phyloP scores from a whole-genome alignment of 2,888 invertebrate genomes.

The Lithophane semibrunnea region DNA sequence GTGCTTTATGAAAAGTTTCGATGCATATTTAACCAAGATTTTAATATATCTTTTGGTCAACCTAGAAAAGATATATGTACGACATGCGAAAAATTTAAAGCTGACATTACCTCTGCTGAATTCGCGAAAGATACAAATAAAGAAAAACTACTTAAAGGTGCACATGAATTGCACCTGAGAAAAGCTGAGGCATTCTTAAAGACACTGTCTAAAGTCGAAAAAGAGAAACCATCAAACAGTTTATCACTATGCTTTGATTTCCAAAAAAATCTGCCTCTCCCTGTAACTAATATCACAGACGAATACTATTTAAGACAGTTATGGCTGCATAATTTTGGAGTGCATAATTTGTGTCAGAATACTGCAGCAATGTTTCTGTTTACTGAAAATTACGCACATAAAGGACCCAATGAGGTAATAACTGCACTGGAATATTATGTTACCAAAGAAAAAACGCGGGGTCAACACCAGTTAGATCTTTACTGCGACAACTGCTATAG shows the following conservation, averaged over 20 bases:
- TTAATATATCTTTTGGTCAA: slow-evolving; percentile 1
- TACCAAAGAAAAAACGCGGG: not conserved
- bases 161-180: not conserved
- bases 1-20: slow-evolving; percentile 1
- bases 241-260: not conserved
- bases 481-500: too few species aligned
- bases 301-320: not conserved
- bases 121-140: not conserved
- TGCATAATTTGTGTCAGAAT: too few species aligned
- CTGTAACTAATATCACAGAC: not conserved
- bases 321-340: too few species aligned
- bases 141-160: not conserved
- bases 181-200: not conserved
- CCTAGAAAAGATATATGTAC: not conserved
- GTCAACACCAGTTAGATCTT: not conserved
- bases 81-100: not conserved
- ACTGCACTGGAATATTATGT: not conserved
- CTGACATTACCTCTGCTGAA: not conserved
- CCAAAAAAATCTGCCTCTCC: not conserved
- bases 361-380: too few species aligned
- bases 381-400: too few species aligned
- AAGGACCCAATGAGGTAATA: not conserved
- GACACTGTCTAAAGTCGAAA: not conserved
- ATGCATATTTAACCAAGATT: not conserved
- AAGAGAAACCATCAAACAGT: not conserved